A percentile compares a stretch with the other conserved stretches of the same genome.
Conservation (phyloP, 1,140 invertebrate species). For the Drepana arcuata region DNA sequence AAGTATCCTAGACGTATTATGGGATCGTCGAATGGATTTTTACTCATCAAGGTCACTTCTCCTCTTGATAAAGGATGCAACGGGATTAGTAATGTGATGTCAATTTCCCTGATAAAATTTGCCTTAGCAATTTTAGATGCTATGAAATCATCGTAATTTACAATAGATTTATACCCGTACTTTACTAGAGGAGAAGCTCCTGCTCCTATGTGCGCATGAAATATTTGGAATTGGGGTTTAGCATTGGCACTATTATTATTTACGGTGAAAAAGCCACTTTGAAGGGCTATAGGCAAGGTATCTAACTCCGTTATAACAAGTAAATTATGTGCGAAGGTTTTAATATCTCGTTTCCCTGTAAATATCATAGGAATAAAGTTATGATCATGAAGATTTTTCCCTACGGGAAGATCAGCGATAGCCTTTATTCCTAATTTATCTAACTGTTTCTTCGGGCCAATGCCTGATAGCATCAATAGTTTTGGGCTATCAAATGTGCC, state of each 20-base stretch:
- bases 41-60: constrained; percentile 63
- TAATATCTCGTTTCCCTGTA: constrained; percentile 31
- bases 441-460: constrained; percentile 75
- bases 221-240: constrained; percentile 54
- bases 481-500: constrained; percentile 78
- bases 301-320: constrained; percentile 28
- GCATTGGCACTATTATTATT: no score
- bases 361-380: constrained; percentile 37
- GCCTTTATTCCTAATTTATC: constrained; percentile 73
- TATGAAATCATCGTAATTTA: constrained; percentile 78
- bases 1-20: constrained; percentile 77
- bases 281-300: constrained; percentile 33
- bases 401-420: constrained; percentile 77
- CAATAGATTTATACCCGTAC: constrained; percentile 77
- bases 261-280: constrained; percentile 31
- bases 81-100: constrained; percentile 35
- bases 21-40: constrained; percentile 75
- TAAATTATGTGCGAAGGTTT: constrained; percentile 31
- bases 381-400: constrained; percentile 80
- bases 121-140: constrained; percentile 79
- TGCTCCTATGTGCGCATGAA: constrained; percentile 38
- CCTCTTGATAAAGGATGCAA: constrained; percentile 76
- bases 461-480: constrained; percentile 79
- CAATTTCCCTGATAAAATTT: constrained; percentile 69
- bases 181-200: constrained; percentile 74